Percentiles rank a stretch among this genome's conserved stretches.
Conservation (phyloP, 92 coral and sea anemone species). For the Porites cylindrica region DNA sequence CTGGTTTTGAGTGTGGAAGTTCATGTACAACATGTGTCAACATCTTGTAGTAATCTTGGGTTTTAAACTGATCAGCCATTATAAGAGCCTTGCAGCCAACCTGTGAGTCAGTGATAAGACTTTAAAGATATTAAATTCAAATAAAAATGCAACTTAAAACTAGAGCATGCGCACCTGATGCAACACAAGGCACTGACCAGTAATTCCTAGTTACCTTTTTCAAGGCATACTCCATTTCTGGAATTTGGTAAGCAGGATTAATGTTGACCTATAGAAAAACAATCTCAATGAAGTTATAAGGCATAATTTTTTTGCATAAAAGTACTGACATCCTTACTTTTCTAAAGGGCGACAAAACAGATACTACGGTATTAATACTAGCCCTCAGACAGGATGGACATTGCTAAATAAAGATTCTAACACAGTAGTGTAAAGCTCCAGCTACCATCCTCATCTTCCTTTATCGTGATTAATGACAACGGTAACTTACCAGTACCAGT, state of each 20-base stretch:
- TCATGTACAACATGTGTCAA: slow-evolving; percentile 86
- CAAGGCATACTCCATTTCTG: slow-evolving; percentile 94
- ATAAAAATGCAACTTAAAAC: no score
- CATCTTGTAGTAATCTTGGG: slow-evolving; percentile 95
- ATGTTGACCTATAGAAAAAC: slow-evolving; percentile 77
- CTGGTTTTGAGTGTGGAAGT: slow-evolving; percentile 85
- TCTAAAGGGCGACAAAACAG: no score
- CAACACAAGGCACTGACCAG: background rate
- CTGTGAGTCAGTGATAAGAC: slow-evolving; percentile 37
- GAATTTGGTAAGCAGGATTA: slow-evolving; percentile 92
- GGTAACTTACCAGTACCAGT: slow-evolving; percentile 74
- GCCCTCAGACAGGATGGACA: no score
- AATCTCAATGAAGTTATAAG: background rate
- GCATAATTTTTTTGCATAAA: no score
- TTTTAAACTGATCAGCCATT: slow-evolving; percentile 83
- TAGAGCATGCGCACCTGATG: no score
- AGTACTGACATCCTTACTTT: no score
- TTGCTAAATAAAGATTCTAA: no score
- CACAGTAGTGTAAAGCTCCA: no score
- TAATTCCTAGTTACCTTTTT: slow-evolving; percentile 74
- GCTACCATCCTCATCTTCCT: no score
- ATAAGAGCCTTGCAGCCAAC: slow-evolving; percentile 96
- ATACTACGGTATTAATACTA: no score
- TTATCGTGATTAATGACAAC: no score
- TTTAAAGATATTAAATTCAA: no score